Evolutionary conservation across 1,140 invertebrate genomes (phyloP), one percentile per base, ranked within the genome.

Genomic region (Ericerus pela): DNA sequence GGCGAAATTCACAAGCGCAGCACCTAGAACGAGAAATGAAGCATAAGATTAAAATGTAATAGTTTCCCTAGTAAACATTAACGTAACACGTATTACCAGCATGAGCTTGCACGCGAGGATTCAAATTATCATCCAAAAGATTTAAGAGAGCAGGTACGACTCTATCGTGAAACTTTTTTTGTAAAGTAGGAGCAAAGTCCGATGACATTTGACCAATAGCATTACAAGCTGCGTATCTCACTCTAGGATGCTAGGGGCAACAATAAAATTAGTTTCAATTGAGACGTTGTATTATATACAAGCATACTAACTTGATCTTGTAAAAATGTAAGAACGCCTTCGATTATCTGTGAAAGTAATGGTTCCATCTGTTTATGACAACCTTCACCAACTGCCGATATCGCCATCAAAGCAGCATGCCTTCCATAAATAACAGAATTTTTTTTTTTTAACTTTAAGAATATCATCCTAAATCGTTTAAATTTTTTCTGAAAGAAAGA

Each of bases 201-300:
- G 93, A 92, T 1, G 92, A 90, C 89, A 99, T 95, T 73, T 99
- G 96, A 14, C 96, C 96, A 33, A 99, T 79, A n/a, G 94, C 92
- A 74, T 99, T 99, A 67, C 96, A 99, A 43, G 91, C 90, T 26
- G 96, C 96, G 67, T 97, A 97, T 38, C 92, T 76, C 0, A 96
- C 93, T 59, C 91, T 74, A 12, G 90, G 90, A 74, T 96, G 90
- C 79, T 86, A 62, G 16, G 70, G 6, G n/a, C n/a, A 41, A 41
- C 47, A 58, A 58, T 55, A 33, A 37, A 53, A 57, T 55, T 47
- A 22, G 12, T 29, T 47, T 41, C 10, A 51, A 47, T 31, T 16
- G 18, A n/a, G n/a, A 24, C 24, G 28, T 43, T 51, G 28, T 59
- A 51, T 47, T 57, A 33, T 30, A 53, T 54, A 56, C 20, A 53